Evolutionary conservation across 2,888 invertebrate genomes (phyloP).

Genomic region (Pimpla rufipes): DNA sequence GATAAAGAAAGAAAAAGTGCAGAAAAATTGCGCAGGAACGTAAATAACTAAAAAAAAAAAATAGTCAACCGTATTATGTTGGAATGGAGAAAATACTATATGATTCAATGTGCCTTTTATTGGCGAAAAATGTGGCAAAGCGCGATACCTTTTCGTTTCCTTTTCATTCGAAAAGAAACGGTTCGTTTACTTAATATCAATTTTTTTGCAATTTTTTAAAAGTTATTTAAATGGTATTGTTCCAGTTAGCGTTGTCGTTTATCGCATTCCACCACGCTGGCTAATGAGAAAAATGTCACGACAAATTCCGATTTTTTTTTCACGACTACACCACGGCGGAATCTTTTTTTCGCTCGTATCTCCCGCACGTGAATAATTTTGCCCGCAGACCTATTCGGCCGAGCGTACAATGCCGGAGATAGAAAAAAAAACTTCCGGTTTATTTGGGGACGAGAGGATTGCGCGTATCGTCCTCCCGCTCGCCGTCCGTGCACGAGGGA

Average conservation of each 20-base stretch:
- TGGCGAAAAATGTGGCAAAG: background rate
- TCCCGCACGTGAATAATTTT: background rate
- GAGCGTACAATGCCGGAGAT: background rate
- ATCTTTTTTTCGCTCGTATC: background rate
- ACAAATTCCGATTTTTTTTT: background rate
- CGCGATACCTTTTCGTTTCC: background rate
- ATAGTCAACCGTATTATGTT: background rate
- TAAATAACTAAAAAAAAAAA: constrained; percentile 10
- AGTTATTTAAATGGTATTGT: background rate
- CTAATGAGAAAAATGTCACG: background rate
- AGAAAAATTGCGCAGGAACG: background rate
- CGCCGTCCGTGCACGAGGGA: background rate
- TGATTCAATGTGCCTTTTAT: background rate
- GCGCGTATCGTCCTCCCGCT: constrained; percentile 17
- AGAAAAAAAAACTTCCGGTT: background rate
- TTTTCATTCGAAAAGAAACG: background rate
- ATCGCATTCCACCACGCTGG: background rate
- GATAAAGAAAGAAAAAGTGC: background rate
- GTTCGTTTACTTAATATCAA: no score
- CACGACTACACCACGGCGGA: background rate
- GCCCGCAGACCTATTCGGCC: background rate
- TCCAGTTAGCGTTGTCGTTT: background rate
- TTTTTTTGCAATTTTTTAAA: background rate
- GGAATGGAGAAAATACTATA: background rate
- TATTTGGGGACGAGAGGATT: background rate